Evolutionary conservation across 2,113 vertebrate genomes (phyloP), one percentile per base, ranked within the genome.

Genomic region (Syngnathus typhle): DNA sequence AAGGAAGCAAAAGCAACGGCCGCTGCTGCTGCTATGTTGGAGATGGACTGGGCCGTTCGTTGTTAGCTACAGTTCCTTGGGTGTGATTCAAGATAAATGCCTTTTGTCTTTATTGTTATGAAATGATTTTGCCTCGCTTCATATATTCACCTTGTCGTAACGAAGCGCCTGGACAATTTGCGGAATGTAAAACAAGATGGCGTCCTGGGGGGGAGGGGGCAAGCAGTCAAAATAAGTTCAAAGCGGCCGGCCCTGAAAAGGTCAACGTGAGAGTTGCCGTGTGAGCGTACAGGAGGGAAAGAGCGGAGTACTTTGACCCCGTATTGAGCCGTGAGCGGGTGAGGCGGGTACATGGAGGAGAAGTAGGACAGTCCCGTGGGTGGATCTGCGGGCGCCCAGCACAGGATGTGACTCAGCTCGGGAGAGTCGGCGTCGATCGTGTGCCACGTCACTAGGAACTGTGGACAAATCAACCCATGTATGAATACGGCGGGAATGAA

Each of bases 301-400:
- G 96, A 99, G 2, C 95, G 90, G 38, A 99, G 90, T 59, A 98
- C 96, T 92, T 96, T 96, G 67, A 98, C 96, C 1, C 94, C 96
- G 0, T 99, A 98, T 79, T 99, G 96, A 0, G 96, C 96, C 0
- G 96, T 99, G 75, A 99, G 93, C 0, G 95, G 96, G 82, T 98
- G 96, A 2, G 95, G 96, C 0, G 96, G 96, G 65, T 96, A 98
- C 93, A 95, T 92, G 91, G 95, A 96, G 68, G 95, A 98, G 85
- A 98, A 98, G 88, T 98, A 98, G 43, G 96, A 98, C n/a, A 98
- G 92, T 65, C 95, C 96, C 0, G 96, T 98, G 6, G 96, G 96
- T 0, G 96, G 96, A 81, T 98, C 96, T 0, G 93, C 95, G 0
- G 95, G 93, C 0, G 95, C 95, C 96, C 96, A 98, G 82, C 94